These are phyloP conservation scores for Pagrus major DNA, from an alignment of 2,113 vertebrate genomes.

Conservation along the genomic window DNA sequence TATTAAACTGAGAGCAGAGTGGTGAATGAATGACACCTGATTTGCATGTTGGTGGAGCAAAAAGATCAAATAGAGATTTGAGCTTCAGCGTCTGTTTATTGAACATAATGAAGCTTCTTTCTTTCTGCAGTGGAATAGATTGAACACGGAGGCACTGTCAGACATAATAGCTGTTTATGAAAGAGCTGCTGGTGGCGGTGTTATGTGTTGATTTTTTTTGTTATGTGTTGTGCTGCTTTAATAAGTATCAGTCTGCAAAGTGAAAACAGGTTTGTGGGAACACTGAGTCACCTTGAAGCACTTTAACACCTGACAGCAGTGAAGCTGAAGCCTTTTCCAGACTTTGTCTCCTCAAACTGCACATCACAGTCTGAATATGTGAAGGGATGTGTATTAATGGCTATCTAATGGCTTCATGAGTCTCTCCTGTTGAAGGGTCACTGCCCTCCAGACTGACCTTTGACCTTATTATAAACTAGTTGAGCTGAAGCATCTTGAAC, in stretches of 20 bases:
- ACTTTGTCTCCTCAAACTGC: neutral
- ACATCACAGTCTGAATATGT: too few species aligned
- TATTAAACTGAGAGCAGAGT: neutral
- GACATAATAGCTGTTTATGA: constrained; percentile 2
- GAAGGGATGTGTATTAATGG: neutral
- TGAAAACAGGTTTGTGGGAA: constrained; percentile 4
- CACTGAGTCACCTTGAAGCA: constrained; percentile 8
- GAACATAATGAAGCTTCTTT: neutral
- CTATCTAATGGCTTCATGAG: neutral
- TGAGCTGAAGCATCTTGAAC: neutral
- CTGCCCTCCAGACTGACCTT: constrained; percentile 27
- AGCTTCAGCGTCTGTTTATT: neutral
- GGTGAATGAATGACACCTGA: neutral
- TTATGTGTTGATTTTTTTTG: neutral
- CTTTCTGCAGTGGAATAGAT: neutral
- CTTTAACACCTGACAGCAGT: neutral
- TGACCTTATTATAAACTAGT: constrained; percentile 17
- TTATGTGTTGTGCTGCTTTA: constrained; percentile 2
- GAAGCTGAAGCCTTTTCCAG: neutral
- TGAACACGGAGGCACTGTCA: neutral
- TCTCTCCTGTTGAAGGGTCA: constrained; percentile 8
- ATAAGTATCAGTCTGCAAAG: neutral
- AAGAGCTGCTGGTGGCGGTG: neutral
- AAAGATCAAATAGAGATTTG: neutral
- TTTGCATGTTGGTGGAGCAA: neutral